Conservation (phyloP, 2,888 invertebrate species). For the Andrena praecox region DNA sequence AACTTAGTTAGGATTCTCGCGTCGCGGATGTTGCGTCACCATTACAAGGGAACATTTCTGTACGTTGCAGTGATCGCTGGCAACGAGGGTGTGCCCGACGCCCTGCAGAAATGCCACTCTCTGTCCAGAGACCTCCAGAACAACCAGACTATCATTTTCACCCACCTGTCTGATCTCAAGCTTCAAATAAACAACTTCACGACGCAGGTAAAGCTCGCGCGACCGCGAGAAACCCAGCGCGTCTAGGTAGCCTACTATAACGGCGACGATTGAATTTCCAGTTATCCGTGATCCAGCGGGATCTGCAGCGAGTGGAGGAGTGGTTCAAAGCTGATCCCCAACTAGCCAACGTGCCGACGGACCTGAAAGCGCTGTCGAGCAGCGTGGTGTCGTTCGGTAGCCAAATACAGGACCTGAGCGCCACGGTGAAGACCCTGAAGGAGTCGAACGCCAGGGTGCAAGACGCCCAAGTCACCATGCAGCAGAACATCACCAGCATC, state of each 20-base stretch:
- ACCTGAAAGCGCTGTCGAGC: conserved; percentile 86
- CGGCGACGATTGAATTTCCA: conserved; percentile 69
- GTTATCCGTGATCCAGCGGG: conserved; percentile 85
- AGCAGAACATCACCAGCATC: conserved; percentile 79
- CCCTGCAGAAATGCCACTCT: conserved; percentile 90
- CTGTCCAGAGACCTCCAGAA: conserved; percentile 89
- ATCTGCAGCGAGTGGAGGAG: conserved; percentile 86
- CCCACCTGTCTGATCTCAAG: conserved; percentile 87
- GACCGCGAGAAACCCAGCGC: too few relatives aligned
- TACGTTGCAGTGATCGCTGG: conserved; percentile 88
- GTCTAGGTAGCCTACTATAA: not conserved
- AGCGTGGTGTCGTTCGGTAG: conserved; percentile 88
- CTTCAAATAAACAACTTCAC: conserved; percentile 86
- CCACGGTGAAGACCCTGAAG: conserved; percentile 82
- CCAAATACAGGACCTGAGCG: conserved; percentile 86
- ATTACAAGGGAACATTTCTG: conserved; percentile 31
- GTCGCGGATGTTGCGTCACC: too few relatives aligned
- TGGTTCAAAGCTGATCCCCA: conserved; percentile 87
- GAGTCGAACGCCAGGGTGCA: conserved; percentile 78
- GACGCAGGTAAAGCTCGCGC: conserved; percentile 82
- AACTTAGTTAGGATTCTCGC: too few relatives aligned
- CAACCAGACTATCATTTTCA: conserved; percentile 88
- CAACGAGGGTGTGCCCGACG: conserved; percentile 90
- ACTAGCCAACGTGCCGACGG: conserved; percentile 87
- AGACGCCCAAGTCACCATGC: conserved; percentile 79